Percentiles rank a stretch among this genome's conserved stretches.
Evolutionary conservation across 2,113 vertebrate species (phyloP).

Genomic region (Gasterosteus aculeatus): DNA sequence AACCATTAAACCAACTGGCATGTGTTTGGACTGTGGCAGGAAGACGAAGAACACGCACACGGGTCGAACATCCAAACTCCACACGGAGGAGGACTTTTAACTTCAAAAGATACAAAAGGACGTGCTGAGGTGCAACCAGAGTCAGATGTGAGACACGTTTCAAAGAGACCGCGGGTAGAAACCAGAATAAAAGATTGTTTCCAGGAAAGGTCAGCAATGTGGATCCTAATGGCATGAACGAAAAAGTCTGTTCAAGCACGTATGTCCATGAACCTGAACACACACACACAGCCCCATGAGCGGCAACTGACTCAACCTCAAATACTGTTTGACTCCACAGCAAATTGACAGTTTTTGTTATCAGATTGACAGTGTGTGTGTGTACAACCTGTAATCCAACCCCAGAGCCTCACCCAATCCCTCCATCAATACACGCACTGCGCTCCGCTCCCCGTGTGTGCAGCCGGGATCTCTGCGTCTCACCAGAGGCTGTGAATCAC

Average conservation of each 20-base stretch:
- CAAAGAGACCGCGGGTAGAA: conserved; percentile 6
- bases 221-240: background rate
- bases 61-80: background rate
- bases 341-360: conserved; percentile 32
- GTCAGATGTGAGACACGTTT: conserved; percentile 43
- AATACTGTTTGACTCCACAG: conserved; percentile 25
- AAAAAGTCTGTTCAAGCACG: background rate
- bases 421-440: conserved; percentile 14
- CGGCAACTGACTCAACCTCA: background rate
- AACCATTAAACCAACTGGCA: background rate
- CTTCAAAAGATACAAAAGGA: conserved; percentile 21
- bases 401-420: background rate
- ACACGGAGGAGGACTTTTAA: background rate
- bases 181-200: conserved; percentile 33
- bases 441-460: conserved; percentile 23
- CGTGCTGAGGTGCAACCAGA: conserved; percentile 17
- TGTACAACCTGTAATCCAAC: background rate
- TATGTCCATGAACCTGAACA: conserved; percentile 3
- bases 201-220: conserved; percentile 14
- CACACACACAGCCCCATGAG: conserved; percentile 7
- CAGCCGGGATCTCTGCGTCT: conserved; percentile 39
- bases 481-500: conserved; percentile 50
- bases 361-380: conserved; percentile 16
- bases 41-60: background rate
- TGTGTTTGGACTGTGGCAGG: background rate